phyloP scores from a whole-genome alignment of 2,888 invertebrate species.

The Athalia cordata region DNA sequence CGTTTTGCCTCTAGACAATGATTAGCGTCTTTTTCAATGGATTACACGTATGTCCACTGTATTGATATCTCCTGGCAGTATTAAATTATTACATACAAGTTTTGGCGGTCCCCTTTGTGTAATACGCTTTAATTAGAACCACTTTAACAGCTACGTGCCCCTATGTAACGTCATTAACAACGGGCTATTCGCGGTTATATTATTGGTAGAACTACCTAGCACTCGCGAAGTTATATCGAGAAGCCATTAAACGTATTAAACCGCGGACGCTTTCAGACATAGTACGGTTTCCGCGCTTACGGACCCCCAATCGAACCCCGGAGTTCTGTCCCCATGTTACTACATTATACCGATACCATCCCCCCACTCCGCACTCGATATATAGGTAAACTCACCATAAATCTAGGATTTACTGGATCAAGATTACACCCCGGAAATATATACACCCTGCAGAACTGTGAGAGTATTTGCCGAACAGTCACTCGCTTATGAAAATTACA shows the following conservation, averaged over 20 bases:
- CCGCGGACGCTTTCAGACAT: conserved; percentile 31
- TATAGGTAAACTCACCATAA: background rate
- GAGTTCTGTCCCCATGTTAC: background rate
- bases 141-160: conserved; percentile 33
- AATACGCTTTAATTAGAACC: conserved; percentile 28
- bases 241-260: conserved; percentile 44
- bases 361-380: background rate
- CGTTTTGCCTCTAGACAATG: background rate
- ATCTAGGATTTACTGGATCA: background rate
- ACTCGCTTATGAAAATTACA: too few species aligned
- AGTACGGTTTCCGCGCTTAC: conserved; percentile 22
- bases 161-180: conserved; percentile 38
- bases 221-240: conserved; percentile 41
- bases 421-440: background rate
- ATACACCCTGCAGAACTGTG: background rate
- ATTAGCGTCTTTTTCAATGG: background rate
- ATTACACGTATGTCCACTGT: background rate
- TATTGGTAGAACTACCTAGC: conserved; percentile 22
- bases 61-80: background rate
- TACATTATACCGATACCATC: background rate
- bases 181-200: conserved; percentile 41
- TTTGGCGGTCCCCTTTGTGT: background rate
- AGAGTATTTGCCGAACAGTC: too few species aligned
- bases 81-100: conserved; percentile 22
- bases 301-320: conserved; percentile 13